Percentiles rank a stretch among this genome's conserved stretches.
Conservation (phyloP, 1,140 invertebrate genomes). For the Nylanderia fulva region DNA sequence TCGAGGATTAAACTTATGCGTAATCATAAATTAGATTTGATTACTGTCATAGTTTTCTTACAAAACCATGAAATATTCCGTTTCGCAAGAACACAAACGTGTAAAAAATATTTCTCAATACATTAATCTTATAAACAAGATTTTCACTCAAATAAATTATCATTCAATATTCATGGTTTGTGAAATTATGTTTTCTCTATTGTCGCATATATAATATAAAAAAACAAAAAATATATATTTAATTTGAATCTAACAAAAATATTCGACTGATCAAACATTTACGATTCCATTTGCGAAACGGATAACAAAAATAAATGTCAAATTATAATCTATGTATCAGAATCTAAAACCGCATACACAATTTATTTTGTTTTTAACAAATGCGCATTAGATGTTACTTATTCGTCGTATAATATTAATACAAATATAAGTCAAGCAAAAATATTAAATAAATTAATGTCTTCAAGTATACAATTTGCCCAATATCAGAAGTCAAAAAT, state of each 20-base stretch:
- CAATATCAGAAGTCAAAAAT: slow-evolving; percentile 31
- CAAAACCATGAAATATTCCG: slow-evolving; percentile 39
- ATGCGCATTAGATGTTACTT: slow-evolving; percentile 45
- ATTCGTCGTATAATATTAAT: slow-evolving; percentile 9
- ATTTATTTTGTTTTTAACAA: slow-evolving; percentile 27
- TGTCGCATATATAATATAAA: not conserved
- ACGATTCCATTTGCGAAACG: slow-evolving; percentile 45
- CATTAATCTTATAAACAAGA: not conserved
- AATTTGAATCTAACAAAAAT: not conserved
- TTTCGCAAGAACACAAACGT: slow-evolving; percentile 39
- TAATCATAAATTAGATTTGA: slow-evolving; percentile 55
- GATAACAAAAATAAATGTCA: slow-evolving; percentile 48
- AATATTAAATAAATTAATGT: slow-evolving; percentile 59
- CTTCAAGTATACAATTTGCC: slow-evolving; percentile 40
- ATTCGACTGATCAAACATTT: not conserved
- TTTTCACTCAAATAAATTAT: not conserved
- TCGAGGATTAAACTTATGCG: slow-evolving; percentile 36
- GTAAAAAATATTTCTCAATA: slow-evolving; percentile 14
- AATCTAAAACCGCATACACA: slow-evolving; percentile 31
- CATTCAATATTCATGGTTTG: not conserved
- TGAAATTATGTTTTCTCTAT: not conserved
- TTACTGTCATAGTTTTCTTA: slow-evolving; percentile 39
- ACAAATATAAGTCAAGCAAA: slow-evolving; percentile 48
- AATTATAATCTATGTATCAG: not conserved
- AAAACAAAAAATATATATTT: slow-evolving; percentile 3